These are phyloP conservation scores for Dryobates pubescens DNA, from an alignment of 2,797 vertebrate species.

Conservation along the genomic window DNA sequence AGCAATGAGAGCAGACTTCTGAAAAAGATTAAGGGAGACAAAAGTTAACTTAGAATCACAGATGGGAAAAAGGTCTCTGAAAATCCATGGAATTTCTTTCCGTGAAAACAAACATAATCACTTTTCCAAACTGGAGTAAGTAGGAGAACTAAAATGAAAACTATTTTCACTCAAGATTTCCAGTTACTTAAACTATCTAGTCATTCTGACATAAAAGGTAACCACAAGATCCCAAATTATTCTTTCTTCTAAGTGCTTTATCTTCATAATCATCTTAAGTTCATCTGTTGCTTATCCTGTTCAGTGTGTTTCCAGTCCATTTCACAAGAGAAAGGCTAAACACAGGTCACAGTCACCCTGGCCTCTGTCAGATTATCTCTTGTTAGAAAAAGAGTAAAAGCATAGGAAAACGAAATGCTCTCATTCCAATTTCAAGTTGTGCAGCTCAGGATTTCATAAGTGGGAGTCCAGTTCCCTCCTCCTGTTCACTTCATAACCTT, in stretches of 20 bases:
- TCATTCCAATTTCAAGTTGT: background rate
- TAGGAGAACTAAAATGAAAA: background rate
- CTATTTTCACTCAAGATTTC: background rate
- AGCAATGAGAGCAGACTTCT: background rate
- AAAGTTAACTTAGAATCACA: background rate
- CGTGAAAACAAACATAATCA: background rate
- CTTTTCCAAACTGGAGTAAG: background rate
- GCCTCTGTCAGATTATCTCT: background rate
- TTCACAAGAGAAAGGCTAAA: background rate
- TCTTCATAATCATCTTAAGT: background rate
- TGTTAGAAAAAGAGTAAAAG: background rate
- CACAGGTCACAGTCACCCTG: background rate
- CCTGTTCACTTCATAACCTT: background rate
- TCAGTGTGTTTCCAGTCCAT: background rate
- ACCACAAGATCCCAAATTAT: rapidly evolving
- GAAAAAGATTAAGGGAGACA: background rate
- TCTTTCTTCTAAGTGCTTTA: background rate
- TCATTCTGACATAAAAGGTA: background rate
- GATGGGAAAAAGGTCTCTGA: background rate
- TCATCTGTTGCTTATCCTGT: background rate
- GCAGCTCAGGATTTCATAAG: background rate
- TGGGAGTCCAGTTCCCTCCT: background rate
- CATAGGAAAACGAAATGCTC: background rate
- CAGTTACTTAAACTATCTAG: background rate
- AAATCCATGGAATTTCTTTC: background rate